phyloP scores from a whole-genome alignment of 2,888 invertebrate species.

The Amaurobius ferox region DNA sequence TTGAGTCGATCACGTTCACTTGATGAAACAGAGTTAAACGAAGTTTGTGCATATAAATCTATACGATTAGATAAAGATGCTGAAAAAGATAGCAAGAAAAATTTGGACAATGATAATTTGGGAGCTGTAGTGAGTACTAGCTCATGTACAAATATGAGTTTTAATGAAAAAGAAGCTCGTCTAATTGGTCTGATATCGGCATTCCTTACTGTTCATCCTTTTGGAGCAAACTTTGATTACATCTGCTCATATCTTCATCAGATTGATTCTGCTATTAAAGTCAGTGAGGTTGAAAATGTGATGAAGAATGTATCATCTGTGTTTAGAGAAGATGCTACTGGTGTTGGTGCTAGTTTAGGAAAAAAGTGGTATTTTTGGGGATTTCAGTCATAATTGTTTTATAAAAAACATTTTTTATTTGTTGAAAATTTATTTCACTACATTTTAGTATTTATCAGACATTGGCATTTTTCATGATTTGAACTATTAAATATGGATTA shows the following conservation, averaged over 20 bases:
- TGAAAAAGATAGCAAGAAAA: neutral
- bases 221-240: conserved; percentile 92
- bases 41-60: neutral
- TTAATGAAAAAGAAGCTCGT: conserved; percentile 76
- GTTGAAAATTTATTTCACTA: too few species aligned
- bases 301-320: conserved; percentile 87
- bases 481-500: too few species aligned
- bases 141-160: neutral
- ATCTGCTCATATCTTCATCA: conserved; percentile 93
- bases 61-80: too few species aligned
- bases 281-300: conserved; percentile 86
- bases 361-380: conserved; percentile 91
- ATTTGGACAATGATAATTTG: neutral
- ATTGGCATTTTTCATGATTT: too few species aligned
- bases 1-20: neutral
- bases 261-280: conserved; percentile 84
- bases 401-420: too few species aligned
- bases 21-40: too few species aligned
- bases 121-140: neutral
- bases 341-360: conserved; percentile 91
- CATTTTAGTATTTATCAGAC: too few species aligned
- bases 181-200: conserved; percentile 85
- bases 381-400: conserved; percentile 80
- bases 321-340: conserved; percentile 87
- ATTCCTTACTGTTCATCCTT: conserved; percentile 94